Evolutionary conservation across 2,113 vertebrate genomes (phyloP).

Genomic region (Acrocephalus kingi): DNA sequence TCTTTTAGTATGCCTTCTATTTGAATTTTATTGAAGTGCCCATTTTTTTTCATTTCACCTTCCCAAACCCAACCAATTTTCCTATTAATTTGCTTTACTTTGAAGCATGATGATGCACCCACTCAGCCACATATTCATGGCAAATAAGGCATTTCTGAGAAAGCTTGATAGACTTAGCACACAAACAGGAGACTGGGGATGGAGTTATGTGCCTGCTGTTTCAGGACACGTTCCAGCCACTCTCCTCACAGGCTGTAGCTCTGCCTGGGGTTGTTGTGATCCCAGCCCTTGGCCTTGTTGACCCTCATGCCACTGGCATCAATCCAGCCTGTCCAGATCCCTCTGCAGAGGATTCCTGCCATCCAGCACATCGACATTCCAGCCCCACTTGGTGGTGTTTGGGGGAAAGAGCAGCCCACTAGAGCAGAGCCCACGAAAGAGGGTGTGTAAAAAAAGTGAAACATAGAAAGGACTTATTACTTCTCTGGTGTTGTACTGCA

Average conservation of each 20-base stretch:
- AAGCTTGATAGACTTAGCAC: not conserved
- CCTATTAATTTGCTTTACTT: not conserved
- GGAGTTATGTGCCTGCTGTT: not conserved
- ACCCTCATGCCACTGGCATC: fast-evolving
- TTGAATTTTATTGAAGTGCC: not conserved
- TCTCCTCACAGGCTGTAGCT: not conserved
- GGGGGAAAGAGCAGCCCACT: not conserved
- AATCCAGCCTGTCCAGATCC: not conserved
- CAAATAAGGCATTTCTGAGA: not conserved
- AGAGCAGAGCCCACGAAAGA: not conserved
- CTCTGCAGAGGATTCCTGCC: not conserved
- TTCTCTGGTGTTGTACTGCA: not conserved
- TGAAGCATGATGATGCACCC: not conserved
- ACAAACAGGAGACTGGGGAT: fast-evolving
- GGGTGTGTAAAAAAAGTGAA: not conserved
- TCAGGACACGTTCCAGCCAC: not conserved
- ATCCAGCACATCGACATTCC: fast-evolving
- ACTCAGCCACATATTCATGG: not conserved
- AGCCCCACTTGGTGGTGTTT: fast-evolving
- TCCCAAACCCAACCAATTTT: not conserved
- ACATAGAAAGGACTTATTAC: not conserved
- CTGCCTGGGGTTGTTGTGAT: not conserved
- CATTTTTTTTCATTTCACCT: not conserved
- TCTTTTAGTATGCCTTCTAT: not conserved
- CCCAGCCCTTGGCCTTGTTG: not conserved